Conservation (phyloP, 2,113 vertebrate genomes). For the rabbit (Oryctolagus cuniculus) region mOryCun1.1 NC_091441.1:27733001-27733500, state of each 20-base stretch:
- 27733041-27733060: conserved; percentile 3
- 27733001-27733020: neutral
- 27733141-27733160: neutral
- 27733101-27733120: neutral
- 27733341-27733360: neutral
- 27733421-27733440: neutral
- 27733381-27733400: neutral
- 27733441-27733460: neutral
- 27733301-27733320: too few species aligned
- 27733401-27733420: neutral
- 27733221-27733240: neutral
- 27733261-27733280: too few species aligned
- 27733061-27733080: neutral
- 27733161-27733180: neutral
- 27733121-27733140: conserved; percentile 44
- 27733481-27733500: neutral
- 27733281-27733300: neutral
- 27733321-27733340: neutral
- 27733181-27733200: neutral
- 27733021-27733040: conserved; percentile 17
- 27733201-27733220: neutral
- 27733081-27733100: neutral
- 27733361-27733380: neutral
- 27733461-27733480: neutral
- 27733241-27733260: neutral